A percentile compares a stretch with the other conserved stretches of the same genome.
phyloP scores from a whole-genome alignment of 1,140 invertebrate species.

The Vollenhovia emeryi region DNA sequence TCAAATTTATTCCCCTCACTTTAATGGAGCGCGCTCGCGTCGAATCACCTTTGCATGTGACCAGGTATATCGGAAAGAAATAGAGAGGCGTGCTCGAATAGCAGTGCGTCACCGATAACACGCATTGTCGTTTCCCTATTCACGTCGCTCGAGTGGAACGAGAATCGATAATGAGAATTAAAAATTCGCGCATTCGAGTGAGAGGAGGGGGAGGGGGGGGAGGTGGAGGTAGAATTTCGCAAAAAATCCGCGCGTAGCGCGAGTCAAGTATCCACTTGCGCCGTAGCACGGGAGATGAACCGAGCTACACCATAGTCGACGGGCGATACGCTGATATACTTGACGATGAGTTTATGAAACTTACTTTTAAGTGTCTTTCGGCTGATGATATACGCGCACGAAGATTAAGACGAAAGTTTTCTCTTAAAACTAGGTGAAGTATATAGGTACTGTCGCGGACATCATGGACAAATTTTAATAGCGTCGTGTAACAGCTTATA shows the following conservation, averaged over 20 bases:
- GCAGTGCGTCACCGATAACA: not conserved
- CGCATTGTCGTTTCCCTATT: conserved; percentile 38
- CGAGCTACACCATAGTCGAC: not conserved
- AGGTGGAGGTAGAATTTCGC: not conserved
- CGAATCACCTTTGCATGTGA: not conserved
- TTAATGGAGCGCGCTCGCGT: not conserved
- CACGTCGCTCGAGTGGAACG: conserved; percentile 19
- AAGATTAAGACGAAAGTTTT: conserved; percentile 50
- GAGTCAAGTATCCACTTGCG: conserved; percentile 14
- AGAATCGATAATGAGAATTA: conserved; percentile 48
- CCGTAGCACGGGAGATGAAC: not conserved
- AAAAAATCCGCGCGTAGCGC: conserved; percentile 1
- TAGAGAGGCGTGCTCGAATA: not conserved
- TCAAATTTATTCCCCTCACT: not conserved
- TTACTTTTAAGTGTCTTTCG: conserved; percentile 57
- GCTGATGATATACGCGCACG: conserved; percentile 49
- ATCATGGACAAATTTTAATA: conserved; percentile 55
- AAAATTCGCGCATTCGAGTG: not conserved
- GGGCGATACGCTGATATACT: conserved; percentile 42
- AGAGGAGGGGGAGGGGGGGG: not conserved
- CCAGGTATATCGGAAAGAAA: conserved; percentile 22
- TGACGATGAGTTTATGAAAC: conserved; percentile 49
- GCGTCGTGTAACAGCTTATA: conserved; percentile 13
- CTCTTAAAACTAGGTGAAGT: conserved; percentile 40
- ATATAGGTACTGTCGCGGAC: conserved; percentile 26